These are phyloP conservation scores for Choloepus didactylus DNA, from an alignment of 2,797 vertebrate genomes.

Conservation along the genomic window DNA sequence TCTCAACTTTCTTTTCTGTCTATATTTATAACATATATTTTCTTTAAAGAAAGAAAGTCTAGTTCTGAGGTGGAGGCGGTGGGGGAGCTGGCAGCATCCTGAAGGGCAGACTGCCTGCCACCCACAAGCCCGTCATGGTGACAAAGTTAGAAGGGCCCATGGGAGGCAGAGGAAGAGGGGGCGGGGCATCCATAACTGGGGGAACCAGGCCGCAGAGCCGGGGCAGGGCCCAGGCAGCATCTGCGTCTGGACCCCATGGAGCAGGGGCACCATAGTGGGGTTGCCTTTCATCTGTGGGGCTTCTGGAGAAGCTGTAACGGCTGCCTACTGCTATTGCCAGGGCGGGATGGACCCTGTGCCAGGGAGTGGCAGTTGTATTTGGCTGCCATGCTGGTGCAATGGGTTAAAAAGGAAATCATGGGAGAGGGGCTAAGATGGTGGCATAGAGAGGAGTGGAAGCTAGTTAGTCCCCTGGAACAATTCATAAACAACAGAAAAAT, in stretches of 20 bases:
- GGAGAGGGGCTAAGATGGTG: too few relatives aligned
- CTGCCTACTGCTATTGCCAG: constrained; percentile 92
- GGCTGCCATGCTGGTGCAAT: not conserved
- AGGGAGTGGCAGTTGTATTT: constrained; percentile 93
- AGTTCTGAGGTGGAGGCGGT: constrained; percentile 96
- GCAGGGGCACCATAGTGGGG: constrained; percentile 95
- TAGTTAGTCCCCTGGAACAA: too few relatives aligned
- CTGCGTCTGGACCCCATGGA: constrained; percentile 94
- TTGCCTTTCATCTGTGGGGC: constrained; percentile 93
- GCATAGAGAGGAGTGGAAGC: too few relatives aligned
- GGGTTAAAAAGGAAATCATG: too few relatives aligned
- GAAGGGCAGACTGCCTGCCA: constrained; percentile 95
- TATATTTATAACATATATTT: constrained; percentile 83
- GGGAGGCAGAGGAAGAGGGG: constrained; percentile 95
- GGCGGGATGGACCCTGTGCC: constrained; percentile 92
- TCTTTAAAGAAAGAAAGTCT: constrained; percentile 80
- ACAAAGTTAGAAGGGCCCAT: constrained; percentile 97
- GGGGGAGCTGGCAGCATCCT: constrained; percentile 96
- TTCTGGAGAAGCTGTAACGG: constrained; percentile 87
- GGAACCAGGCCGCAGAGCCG: constrained; percentile 92
- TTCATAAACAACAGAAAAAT: too few relatives aligned
- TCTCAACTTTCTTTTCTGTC: constrained; percentile 58
- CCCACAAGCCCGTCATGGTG: constrained; percentile 97
- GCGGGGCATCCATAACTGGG: constrained; percentile 95
- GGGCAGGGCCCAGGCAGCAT: constrained; percentile 92